Evolutionary conservation across 2,888 invertebrate genomes (phyloP), one percentile per base, ranked within the genome.

Genomic region (Cheilosia vulpina): DNA sequence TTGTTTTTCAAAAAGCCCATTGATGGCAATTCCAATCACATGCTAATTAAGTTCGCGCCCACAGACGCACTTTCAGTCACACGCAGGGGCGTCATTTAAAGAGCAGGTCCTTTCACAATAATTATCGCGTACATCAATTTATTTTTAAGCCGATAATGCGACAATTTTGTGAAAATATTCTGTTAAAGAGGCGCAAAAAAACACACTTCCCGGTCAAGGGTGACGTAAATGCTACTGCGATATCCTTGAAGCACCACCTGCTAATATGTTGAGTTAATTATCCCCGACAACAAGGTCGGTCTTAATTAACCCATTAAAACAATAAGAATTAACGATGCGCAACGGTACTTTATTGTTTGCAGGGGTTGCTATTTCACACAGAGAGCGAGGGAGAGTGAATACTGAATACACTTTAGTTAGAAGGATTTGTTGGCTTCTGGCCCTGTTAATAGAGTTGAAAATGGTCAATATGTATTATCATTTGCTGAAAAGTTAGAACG

Each of bases 291-390:
- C 62, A 81, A 72, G 77, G 66, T 81, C 52, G 55, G 17, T 52
- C 62, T 77, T 81, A 85, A 85, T 85, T 85, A 72, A 81, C 85
- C 68, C 81, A 77, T 77, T 81, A 71, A 75, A 77, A 77, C 71
- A 85, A 81, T 85, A 72, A 81, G 77, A 72, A 81, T 77, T 76
- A 85, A 85, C 81, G 62, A 68, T 41, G 47, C 72, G 45, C 57
- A 71, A 43, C 83, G 57, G 21, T 69, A 45, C 52, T 62, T 53
- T 45, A 53, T 53, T 77, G 68, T 62, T 45, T 65, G 55, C 65
- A 57, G 43, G 21, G 62, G 50, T 60, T 60, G 38, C 50, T 52
- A 52, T 43, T 72, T 43, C 17, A 34, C 2, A 55, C 4, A 34
- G 27, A 15, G 27, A 15, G 13, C 3, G 31, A 57, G 62, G 45